phyloP scores from a whole-genome alignment of 1,140 invertebrate genomes.

The Brachionus rubens region DNA sequence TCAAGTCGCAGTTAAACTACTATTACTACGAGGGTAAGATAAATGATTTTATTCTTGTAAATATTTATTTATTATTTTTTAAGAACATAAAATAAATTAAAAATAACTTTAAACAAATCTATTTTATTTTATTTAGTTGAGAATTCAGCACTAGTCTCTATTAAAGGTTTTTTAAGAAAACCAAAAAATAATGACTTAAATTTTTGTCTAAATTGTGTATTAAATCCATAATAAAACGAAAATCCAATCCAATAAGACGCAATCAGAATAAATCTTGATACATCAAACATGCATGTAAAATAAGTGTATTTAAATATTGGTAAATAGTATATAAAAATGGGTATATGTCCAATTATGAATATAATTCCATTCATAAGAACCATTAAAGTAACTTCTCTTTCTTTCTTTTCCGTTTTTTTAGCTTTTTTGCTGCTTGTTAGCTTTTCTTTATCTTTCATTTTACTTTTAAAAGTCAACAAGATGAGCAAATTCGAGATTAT shows the following conservation, averaged over 20 bases:
- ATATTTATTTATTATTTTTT: too few relatives aligned
- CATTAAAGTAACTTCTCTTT: background rate
- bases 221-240: constrained; percentile 10
- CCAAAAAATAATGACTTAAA: background rate
- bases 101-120: too few relatives aligned
- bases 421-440: background rate
- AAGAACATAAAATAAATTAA: too few relatives aligned
- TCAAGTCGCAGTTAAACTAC: too few relatives aligned
- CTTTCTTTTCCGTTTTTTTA: background rate
- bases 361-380: background rate
- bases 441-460: constrained; percentile 27
- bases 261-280: constrained; percentile 5
- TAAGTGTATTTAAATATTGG: background rate
- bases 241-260: constrained; percentile 17
- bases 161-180: too few relatives aligned
- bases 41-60: too few relatives aligned
- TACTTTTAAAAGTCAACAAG: background rate
- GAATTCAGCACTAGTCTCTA: too few relatives aligned
- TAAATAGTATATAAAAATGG: constrained; percentile 15
- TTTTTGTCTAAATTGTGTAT: background rate
- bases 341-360: constrained; percentile 16
- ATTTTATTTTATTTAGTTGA: too few relatives aligned
- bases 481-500: background rate
- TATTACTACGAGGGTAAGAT: too few relatives aligned
- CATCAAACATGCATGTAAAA: constrained; percentile 8